Evolutionary conservation across 2,797 vertebrate species (phyloP).

Genomic region (Mus minutoides): DNA sequence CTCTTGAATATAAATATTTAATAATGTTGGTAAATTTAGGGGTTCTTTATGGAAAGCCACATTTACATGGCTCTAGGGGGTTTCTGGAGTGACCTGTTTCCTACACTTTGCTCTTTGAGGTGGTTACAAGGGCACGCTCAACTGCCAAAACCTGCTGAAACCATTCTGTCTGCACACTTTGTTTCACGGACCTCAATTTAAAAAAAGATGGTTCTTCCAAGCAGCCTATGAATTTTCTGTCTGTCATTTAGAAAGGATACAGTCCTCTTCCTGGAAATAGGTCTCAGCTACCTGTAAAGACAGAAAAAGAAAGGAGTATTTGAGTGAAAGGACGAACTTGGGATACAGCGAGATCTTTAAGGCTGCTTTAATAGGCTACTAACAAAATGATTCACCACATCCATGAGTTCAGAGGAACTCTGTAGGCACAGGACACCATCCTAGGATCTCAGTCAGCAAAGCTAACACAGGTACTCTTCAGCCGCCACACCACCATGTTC

Average conservation of each 20-base stretch:
- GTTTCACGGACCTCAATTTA: not conserved
- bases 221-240: slow-evolving; percentile 29
- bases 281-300: slow-evolving; percentile 94
- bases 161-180: not conserved
- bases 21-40: slow-evolving; percentile 20
- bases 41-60: slow-evolving; percentile 1
- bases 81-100: not conserved
- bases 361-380: slow-evolving; percentile 1
- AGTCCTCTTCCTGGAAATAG: slow-evolving; percentile 94
- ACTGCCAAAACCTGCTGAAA: not conserved
- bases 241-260: slow-evolving; percentile 92
- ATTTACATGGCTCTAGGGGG: slow-evolving; percentile 6
- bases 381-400: not conserved
- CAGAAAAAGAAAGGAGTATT: slow-evolving; percentile 46
- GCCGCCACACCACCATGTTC: not conserved
- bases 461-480: not conserved
- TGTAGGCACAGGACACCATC: not conserved
- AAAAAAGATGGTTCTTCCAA: not conserved
- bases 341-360: slow-evolving; percentile 37
- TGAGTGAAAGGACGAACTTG: not conserved
- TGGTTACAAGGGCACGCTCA: not conserved
- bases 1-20: slow-evolving; percentile 11
- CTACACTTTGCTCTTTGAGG: not conserved
- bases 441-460: not conserved
- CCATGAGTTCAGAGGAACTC: not conserved